phyloP scores from a whole-genome alignment of 1,140 invertebrate genomes.

The Capitella teleta region DNA sequence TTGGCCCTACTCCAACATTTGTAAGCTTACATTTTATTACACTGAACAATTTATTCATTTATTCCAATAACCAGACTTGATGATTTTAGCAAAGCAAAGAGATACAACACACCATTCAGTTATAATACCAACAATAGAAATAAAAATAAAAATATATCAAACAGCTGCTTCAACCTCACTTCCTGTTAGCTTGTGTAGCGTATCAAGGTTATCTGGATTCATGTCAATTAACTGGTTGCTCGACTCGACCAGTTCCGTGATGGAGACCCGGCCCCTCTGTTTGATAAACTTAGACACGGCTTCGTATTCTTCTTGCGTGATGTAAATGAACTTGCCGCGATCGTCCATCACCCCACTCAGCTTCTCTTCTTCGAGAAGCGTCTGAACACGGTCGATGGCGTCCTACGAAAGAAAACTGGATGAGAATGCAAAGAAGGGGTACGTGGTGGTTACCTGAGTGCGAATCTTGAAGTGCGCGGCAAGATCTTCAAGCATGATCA shows the following conservation, averaged over 20 bases:
- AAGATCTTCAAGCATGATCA: conserved; percentile 88
- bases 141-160: too few relatives aligned
- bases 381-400: conserved; percentile 59
- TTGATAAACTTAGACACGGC: conserved; percentile 91
- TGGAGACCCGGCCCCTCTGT: conserved; percentile 86
- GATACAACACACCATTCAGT: too few relatives aligned
- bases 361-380: conserved; percentile 63
- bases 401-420: conserved; percentile 28
- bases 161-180: too few relatives aligned
- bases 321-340: conserved; percentile 97
- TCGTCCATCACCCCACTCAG: conserved; percentile 89
- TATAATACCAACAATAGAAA: too few relatives aligned
- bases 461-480: conserved; percentile 85
- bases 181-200: too few relatives aligned
- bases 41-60: too few relatives aligned
- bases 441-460: conserved; percentile 53
- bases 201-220: conserved; percentile 24
- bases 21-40: too few relatives aligned
- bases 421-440: conserved; percentile 2
- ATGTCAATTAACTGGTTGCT: conserved; percentile 89
- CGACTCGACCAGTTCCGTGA: conserved; percentile 82
- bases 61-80: too few relatives aligned
- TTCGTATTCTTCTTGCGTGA: conserved; percentile 79
- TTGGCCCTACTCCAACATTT: too few relatives aligned
- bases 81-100: too few relatives aligned